Conservation (phyloP, 2,797 vertebrate species). For the Monodelphis domestica region DNA sequence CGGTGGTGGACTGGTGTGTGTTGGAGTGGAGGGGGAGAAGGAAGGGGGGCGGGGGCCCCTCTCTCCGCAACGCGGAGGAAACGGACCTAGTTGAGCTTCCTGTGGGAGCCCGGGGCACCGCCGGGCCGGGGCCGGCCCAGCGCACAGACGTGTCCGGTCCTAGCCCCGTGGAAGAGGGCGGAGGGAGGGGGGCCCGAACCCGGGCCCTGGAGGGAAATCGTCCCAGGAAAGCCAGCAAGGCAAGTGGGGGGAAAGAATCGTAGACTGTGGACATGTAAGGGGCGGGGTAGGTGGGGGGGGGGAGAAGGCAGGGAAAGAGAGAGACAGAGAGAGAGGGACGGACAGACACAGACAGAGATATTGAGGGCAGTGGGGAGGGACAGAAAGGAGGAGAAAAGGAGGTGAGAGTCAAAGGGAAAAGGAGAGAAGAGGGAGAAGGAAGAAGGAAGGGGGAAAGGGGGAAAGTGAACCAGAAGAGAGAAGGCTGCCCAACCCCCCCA, state of each 20-base stretch:
- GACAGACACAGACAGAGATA: neutral
- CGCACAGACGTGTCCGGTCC: conserved; percentile 76
- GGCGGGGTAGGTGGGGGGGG: conserved; percentile 75
- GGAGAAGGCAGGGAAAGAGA: conserved; percentile 61
- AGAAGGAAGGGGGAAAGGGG: neutral
- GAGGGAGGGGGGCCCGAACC: conserved; percentile 40
- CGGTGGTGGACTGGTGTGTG: conserved; percentile 42
- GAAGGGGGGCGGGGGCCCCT: conserved; percentile 45
- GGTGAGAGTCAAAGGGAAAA: neutral
- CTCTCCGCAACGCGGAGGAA: conserved; percentile 42
- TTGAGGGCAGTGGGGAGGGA: neutral
- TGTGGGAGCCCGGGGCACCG: conserved; percentile 71
- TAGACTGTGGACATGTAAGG: conserved; percentile 41
- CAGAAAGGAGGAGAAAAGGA: neutral
- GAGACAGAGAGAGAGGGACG: conserved; percentile 34
- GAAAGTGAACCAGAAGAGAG: neutral
- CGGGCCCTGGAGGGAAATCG: neutral
- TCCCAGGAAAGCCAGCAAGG: conserved; percentile 20
- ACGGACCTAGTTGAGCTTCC: conserved; percentile 70
- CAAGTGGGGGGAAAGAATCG: conserved; percentile 13
- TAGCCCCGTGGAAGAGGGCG: neutral
- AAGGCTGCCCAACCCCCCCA: neutral
- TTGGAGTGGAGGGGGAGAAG: conserved; percentile 59
- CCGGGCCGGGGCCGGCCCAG: conserved; percentile 57
- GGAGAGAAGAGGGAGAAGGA: neutral